These are phyloP conservation scores for Epinephelus cyanopodus DNA, from an alignment of 2,113 vertebrate species.

Conservation along the genomic window DNA sequence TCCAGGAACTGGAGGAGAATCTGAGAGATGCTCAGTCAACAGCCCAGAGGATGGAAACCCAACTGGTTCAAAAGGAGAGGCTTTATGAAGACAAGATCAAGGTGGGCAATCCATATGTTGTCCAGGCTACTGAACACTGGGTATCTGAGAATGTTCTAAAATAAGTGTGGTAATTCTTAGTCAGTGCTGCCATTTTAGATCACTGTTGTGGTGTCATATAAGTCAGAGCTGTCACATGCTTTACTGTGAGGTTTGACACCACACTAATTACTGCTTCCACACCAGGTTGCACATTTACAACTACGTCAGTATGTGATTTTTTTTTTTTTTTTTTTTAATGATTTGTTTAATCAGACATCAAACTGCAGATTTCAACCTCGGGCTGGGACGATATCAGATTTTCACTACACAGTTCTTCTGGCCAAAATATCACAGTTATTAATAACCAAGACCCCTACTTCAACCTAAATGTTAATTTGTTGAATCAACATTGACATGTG, in stretches of 20 bases:
- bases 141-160: neutral
- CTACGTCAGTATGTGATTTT: neutral
- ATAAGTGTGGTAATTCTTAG: neutral
- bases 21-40: constrained; percentile 94
- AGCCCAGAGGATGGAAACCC: constrained; percentile 95
- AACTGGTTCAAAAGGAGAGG: constrained; percentile 96
- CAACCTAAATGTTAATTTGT: constrained; percentile 9
- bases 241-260: constrained; percentile 33
- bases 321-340: neutral
- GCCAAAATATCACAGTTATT: too few relatives aligned
- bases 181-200: constrained; percentile 33
- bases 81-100: constrained; percentile 98
- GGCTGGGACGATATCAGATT: too few relatives aligned
- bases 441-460: too few relatives aligned
- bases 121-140: neutral
- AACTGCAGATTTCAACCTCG: neutral
- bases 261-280: constrained; percentile 40
- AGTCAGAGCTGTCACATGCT: constrained; percentile 35
- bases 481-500: neutral
- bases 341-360: neutral
- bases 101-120: constrained; percentile 75
- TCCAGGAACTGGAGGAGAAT: constrained; percentile 96
- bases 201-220: constrained; percentile 15
- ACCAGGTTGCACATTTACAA: constrained; percentile 38
- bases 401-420: too few relatives aligned